Conservation (phyloP, 2,113 vertebrate species). For the Noctilio leporinus region DNA sequence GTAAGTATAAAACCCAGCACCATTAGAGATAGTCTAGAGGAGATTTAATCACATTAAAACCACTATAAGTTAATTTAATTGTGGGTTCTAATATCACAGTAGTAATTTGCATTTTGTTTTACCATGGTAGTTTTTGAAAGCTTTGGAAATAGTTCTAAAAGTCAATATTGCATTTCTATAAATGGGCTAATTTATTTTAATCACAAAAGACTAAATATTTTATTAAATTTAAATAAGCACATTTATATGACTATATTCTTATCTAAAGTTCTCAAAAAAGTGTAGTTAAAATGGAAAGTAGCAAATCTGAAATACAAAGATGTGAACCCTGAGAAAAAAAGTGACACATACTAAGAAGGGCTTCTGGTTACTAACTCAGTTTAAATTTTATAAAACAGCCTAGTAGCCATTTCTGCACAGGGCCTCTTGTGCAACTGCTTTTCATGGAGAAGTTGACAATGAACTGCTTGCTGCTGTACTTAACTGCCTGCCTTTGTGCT, state of each 20-base stretch:
- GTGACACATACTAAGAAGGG: neutral
- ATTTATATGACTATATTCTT: neutral
- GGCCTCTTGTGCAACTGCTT: neutral
- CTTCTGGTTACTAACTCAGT: neutral
- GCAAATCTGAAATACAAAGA: neutral
- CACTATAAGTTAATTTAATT: slow-evolving; percentile 71
- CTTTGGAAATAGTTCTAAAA: slow-evolving; percentile 28
- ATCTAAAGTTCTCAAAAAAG: neutral
- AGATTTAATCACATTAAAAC: slow-evolving; percentile 74
- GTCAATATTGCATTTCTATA: slow-evolving; percentile 11
- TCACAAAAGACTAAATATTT: slow-evolving; percentile 16
- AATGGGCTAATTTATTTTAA: neutral
- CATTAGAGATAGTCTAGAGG: slow-evolving; percentile 63
- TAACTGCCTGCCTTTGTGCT: neutral
- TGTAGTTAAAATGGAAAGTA: slow-evolving; percentile 10
- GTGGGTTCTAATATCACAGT: slow-evolving; percentile 52
- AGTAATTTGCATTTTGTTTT: slow-evolving; percentile 61
- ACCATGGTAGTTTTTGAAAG: slow-evolving; percentile 23
- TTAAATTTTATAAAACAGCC: neutral
- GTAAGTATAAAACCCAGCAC: slow-evolving; percentile 53
- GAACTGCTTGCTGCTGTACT: neutral
- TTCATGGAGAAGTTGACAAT: neutral
- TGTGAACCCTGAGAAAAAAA: neutral
- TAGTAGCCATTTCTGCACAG: neutral
- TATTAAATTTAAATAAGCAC: neutral